Base-by-base conservation (phyloP, 2,888 invertebrate species). In the Orthonevra nobilis region DNA sequence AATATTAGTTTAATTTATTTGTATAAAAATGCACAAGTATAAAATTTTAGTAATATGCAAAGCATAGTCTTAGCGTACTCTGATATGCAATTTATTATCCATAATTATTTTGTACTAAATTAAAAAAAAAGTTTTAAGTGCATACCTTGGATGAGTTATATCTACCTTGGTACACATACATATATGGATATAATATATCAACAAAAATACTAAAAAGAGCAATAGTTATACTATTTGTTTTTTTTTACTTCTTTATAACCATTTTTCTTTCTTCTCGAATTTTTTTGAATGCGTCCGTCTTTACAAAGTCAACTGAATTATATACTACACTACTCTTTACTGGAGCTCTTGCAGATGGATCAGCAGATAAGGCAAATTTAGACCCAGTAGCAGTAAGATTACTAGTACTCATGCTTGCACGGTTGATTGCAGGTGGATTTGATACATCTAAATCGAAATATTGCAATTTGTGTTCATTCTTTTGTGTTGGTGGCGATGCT, bases 261-360 rank as follows among this genome's bases (percentile, higher is more conserved):
- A 85, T 87, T 70, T 85, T 85, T 69, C 88, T 85, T 72, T 94
- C 93, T 86, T 94, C 93, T 54, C 94, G 91, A 30, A 95, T 96
- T 73, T 94, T 93, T 88, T 95, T 96, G 85, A 98, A 96, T 3
- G 97, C 97, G 86, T 96, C 94, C 0, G 97, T 98, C 90, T 97
- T 97, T 54, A 96, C 90, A 90, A 97, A 97, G 89, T 98, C 97
- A 0, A 98, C 97, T 1, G 95, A 95, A 87, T 97, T 96, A 89
- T 97, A 97, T 5, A 95, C 95, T 0, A 94, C 91, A 58, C 87
- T 84, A 81, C 89, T 89, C 79, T 88, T 89, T 30, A 88, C 86
- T 19, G 90, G 89, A n/a, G 88, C 87, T 63, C 89, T 89, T 10
- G 88, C 85, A 10, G 88, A 88, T 36, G 88, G 86, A 69, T 88